Base-by-base conservation (phyloP, 2,113 vertebrate genomes). In the Clinocottus analis region DNA sequence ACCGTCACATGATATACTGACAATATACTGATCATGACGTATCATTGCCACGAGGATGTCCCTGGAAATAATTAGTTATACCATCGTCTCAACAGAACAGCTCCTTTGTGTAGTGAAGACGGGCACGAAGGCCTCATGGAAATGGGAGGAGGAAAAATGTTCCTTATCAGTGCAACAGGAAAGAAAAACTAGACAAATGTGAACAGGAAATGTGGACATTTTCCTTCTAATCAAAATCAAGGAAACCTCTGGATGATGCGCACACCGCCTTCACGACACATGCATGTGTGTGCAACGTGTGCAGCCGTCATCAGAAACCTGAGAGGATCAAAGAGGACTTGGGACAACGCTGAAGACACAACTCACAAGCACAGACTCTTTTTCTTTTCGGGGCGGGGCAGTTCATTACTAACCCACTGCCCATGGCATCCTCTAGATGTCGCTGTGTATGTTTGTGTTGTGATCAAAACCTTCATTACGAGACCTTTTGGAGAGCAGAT, bases 171-270 rank as follows among this genome's bases (percentile, higher is more conserved):
- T 8, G 43, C 27, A 66, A 27, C 27, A 35, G 27, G 53, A 67
- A 49, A 47, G 7, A 16, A 55, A 47, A 25, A 39, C 13, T 27
- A 11, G n/a, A 55, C n/a, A 19, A 56, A 62, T 39, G 21, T 56
- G 3, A 61, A 47, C 62, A 74, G 75, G 75, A 78, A 77, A 73
- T 77, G 5, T 14, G 13, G 10, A 35, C 4, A 21, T 6, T 31
- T 6, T 3, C 10, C 3, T 21, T 63, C 35, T 64, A 8, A 41
- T 5, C 16, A 13, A 66, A 41, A 9, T 21, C n/a, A 25, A 25
- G 9, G 63, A 76, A 45, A 31, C 31, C 31, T 31, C 31, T 31
- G 31, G 31, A 31, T 31, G 31, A 5, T 31, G 31, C 16, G 11
- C 16, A 29, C 0, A 27, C 13, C 12, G 7, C 27, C 62, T 16